Base-by-base conservation (phyloP, 2,797 vertebrate genomes). In the Syngnathus rostellatus region DNA sequence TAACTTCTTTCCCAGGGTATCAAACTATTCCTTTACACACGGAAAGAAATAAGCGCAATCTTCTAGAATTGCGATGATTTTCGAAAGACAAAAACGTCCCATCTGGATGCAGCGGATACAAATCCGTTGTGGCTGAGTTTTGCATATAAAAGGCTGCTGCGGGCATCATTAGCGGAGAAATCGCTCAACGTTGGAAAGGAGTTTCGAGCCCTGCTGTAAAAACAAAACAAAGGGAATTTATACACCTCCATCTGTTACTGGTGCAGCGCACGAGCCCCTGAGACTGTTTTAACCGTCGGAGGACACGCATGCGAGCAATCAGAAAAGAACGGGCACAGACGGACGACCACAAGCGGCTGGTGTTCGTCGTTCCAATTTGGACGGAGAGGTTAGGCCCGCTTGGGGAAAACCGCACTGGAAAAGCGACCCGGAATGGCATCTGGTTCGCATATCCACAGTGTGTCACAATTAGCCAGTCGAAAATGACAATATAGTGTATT, bases 381-480 rank as follows among this genome's bases (percentile, higher is more conserved):
- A 84, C 59, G 43, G 73, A 80, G 90, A 90, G 81, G 71, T 89
- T 89, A 74, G 79, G 81, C 82, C 86, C 90, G 83, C 84, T 85
- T 90, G 85, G 80, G 66, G 87, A 91, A 31, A 90, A 90, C 85
- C 88, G 80, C 81, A 88, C 77, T 85, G 83, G 83, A 89, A 86
- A 85, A 87, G 82, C 72, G 86, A 88, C 72, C 80, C 86, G 88
- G 90, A 45, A 89, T 90, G 84, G 83, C 89, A 91, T 93, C 91
- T 91, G 90, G 83, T 75, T 90, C 86, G 68, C 75, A 87, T 85
- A 86, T 83, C 81, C 82, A 89, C 81, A 85, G 70, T 81, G 87
- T 81, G 88, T 89, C 85, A 84, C 87, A 91, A 90, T 89, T 91
- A 89, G 86, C 82, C 76, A 2, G 77, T 76, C 82, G 76, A 83